A percentile compares a stretch with the other conserved stretches of the same genome.
Evolutionary conservation across 2,797 vertebrate species (phyloP).

Genomic region (Xiphophorus birchmanni): DNA sequence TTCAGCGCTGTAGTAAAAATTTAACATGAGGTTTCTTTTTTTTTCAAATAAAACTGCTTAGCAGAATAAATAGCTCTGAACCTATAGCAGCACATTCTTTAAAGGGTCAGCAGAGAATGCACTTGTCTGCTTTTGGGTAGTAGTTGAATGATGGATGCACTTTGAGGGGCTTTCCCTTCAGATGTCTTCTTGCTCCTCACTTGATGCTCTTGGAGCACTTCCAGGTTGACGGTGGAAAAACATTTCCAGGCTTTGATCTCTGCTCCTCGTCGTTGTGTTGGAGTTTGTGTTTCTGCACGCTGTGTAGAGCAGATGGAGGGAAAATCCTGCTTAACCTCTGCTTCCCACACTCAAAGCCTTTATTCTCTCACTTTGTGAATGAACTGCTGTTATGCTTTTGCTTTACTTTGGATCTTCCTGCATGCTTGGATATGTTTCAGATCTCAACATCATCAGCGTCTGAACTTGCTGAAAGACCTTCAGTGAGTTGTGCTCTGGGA

Average conservation of each 20-base stretch:
- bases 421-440: not conserved
- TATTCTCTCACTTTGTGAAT: not conserved
- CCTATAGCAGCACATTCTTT: slow-evolving; percentile 7
- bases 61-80: not conserved
- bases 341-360: not conserved
- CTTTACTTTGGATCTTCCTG: not conserved
- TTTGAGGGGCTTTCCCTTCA: slow-evolving; percentile 40
- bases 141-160: slow-evolving; percentile 7
- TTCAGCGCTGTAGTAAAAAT: not conserved
- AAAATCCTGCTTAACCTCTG: slow-evolving; percentile 25
- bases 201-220: slow-evolving; percentile 34
- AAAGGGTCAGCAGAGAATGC: slow-evolving; percentile 13
- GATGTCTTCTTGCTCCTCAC: slow-evolving; percentile 29
- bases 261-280: slow-evolving; percentile 10
- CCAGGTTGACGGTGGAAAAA: slow-evolving; percentile 17
- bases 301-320: slow-evolving; percentile 8
- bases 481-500: not conserved
- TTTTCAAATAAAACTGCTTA: not conserved
- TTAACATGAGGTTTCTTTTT: not conserved
- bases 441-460: not conserved
- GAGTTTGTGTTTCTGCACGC: slow-evolving; percentile 24
- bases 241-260: slow-evolving; percentile 37
- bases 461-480: not conserved
- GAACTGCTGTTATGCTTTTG: not conserved
- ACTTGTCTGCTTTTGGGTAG: slow-evolving; percentile 22